Base-by-base conservation (phyloP, 1,140 invertebrate species). In the Dinothrombium tinctorium region DNA sequence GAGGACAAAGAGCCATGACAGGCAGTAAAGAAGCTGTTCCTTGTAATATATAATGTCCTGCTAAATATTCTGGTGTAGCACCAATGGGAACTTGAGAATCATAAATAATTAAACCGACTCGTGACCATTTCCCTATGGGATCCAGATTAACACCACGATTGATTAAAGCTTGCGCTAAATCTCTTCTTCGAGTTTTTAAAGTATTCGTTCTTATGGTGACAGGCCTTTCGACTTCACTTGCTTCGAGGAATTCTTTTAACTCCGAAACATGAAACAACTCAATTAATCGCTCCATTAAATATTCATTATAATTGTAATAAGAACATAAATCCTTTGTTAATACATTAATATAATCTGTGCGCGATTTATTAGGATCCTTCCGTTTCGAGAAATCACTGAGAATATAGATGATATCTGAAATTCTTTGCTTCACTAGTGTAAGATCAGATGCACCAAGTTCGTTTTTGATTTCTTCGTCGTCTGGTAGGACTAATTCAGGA, bases 261-360 rank as follows among this genome's bases (percentile, higher is more conserved):
- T 94, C 86, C 43, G 69, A 68, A 1, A 84, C 56, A 8, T 82
- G 72, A 58, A 98, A 98, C 44, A 98, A 65, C 53, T 94, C 71
- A 70, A 96, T 81, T 5, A 98, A 61, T 57, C 76, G 76, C 49
- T 78, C 74, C 77, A 99, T 95, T 9, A 99, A 59, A 58, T 82
- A 99, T 44, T 78, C 71, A 64, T 98, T 98, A 53, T 99, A 99
- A 53, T 78, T 83, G 60, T 94, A 96, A 58, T 92, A 95, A n/a
- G 67, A 64, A 53, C 86, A 94, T 11, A 95, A 62, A 63, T 98
- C 89, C 47, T 69, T 69, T 36, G 45, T 43, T 28, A 46, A 47
- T 44, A 48, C 5, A 5, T n/a, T 3, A 14, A 43, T 9, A 45
- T 44, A 49, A 26, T 47, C 33, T 40, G 31, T 33, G 21, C 28